These are phyloP conservation scores for Suricata suricatta DNA, from an alignment of 2,113 vertebrate genomes.

Conservation along the genomic window DNA sequence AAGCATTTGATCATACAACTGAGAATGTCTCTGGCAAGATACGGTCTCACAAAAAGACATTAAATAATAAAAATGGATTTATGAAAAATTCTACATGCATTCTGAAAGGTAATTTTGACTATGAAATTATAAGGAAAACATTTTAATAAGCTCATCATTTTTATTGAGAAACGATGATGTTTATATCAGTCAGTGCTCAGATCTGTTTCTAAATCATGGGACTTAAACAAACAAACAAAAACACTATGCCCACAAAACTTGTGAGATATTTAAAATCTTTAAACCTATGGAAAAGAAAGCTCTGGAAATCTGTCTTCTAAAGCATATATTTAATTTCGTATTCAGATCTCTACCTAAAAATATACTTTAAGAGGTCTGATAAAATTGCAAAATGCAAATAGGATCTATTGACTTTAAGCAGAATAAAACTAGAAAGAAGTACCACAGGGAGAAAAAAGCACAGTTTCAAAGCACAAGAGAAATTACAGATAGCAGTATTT, in stretches of 20 bases:
- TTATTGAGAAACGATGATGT: neutral
- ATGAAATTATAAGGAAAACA: neutral
- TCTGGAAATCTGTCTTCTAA: slow-evolving; percentile 16
- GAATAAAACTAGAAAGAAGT: slow-evolving; percentile 39
- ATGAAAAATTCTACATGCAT: neutral
- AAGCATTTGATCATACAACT: slow-evolving; percentile 11
- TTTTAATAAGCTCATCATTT: neutral
- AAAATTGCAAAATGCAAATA: slow-evolving; percentile 50
- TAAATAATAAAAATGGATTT: neutral
- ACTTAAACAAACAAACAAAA: neutral
- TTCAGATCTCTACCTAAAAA: slow-evolving; percentile 12
- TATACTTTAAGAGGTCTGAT: neutral
- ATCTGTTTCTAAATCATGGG: neutral
- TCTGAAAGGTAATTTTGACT: slow-evolving; percentile 22
- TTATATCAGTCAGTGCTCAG: neutral
- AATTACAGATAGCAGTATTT: slow-evolving; percentile 38
- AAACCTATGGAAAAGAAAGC: neutral
- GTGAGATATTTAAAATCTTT: neutral
- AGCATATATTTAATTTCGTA: slow-evolving; percentile 11
- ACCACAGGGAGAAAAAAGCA: neutral
- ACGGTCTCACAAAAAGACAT: neutral
- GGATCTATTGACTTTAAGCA: neutral
- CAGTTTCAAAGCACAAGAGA: slow-evolving; percentile 32
- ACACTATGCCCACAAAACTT: neutral
- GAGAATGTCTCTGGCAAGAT: slow-evolving; percentile 17